A percentile compares a stretch with the other conserved stretches of the same genome.
Evolutionary conservation across 64 coral and sea anemone genomes (phyloP).

Genomic region (Platygyra sinensis): DNA sequence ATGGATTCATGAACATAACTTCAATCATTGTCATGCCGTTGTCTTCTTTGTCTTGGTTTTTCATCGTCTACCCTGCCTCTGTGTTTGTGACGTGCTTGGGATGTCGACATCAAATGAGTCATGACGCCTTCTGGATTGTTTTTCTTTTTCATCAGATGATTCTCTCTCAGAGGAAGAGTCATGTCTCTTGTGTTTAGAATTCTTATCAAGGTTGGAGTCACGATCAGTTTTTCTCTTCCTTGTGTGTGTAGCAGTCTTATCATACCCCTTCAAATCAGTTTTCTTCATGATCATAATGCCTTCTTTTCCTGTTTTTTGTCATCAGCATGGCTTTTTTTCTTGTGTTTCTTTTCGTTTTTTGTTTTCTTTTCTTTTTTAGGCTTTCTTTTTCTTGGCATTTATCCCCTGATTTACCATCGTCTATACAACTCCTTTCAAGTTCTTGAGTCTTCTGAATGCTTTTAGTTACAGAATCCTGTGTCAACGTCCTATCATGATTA

Average conservation of each 20-base stretch:
- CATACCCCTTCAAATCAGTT: background rate
- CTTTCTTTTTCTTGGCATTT: constrained; percentile 54
- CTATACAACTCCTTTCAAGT: background rate
- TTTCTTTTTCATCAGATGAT: constrained; percentile 18
- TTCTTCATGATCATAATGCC: constrained; percentile 17
- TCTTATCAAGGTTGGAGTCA: background rate
- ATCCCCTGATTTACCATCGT: background rate
- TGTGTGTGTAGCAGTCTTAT: background rate
- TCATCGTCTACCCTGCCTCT: background rate
- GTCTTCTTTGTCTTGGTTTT: constrained; percentile 22
- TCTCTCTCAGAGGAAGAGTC: constrained; percentile 22
- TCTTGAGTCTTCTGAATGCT: constrained; percentile 12
- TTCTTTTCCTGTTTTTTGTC: constrained; percentile 20
- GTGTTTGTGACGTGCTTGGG: background rate
- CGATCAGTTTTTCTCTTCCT: background rate
- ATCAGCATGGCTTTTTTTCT: constrained; percentile 44
- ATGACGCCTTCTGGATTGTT: constrained; percentile 15
- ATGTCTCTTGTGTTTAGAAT: constrained; percentile 20
- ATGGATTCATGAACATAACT: background rate
- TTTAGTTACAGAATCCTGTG: background rate
- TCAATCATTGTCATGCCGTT: constrained; percentile 41
- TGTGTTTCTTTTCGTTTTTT: constrained; percentile 58
- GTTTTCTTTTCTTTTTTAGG: constrained; percentile 67
- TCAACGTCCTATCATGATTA: background rate
- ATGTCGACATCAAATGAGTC: constrained; percentile 33